A percentile compares a stretch with the other conserved stretches of the same genome.
Evolutionary conservation across 1,140 invertebrate genomes (phyloP).

Genomic region (Drosophila equinoxialis): DNA sequence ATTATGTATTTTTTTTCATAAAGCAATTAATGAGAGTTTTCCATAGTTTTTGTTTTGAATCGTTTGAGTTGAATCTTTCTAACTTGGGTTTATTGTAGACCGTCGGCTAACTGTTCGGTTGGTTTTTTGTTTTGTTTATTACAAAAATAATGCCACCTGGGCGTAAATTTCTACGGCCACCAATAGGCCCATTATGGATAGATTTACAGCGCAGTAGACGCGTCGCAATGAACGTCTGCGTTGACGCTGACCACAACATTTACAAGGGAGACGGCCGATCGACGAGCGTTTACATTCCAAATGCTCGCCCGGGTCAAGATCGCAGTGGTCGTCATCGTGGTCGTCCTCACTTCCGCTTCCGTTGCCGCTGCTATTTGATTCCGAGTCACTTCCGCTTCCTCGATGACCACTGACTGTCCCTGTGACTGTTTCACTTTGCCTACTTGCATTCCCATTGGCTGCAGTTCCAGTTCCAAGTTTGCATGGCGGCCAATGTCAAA

Average conservation of each 20-base stretch:
- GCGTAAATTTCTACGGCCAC: constrained; percentile 80
- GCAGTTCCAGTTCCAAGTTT: constrained; percentile 77
- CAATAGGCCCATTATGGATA: constrained; percentile 71
- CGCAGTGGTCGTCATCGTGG: constrained; percentile 35
- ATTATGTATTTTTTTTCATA: too few relatives aligned
- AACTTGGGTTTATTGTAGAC: background rate
- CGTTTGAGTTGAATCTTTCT: background rate
- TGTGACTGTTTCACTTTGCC: constrained; percentile 6
- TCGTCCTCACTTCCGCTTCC: constrained; percentile 10
- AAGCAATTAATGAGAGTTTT: background rate
- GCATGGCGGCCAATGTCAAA: constrained; percentile 83
- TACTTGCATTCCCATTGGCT: constrained; percentile 45
- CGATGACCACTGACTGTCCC: constrained; percentile 20
- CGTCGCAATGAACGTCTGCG: constrained; percentile 82
- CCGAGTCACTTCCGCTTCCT: constrained; percentile 17
- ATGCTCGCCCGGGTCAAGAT: constrained; percentile 52
- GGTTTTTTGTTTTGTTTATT: constrained; percentile 22
- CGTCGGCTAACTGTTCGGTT: background rate
- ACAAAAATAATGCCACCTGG: constrained; percentile 77
- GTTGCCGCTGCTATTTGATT: background rate
- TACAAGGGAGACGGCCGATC: constrained; percentile 36
- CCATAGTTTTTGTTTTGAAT: too few relatives aligned
- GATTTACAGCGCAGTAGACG: constrained; percentile 81
- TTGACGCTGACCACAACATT: constrained; percentile 77
- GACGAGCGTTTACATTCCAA: constrained; percentile 40